These are phyloP conservation scores for Chinchilla lanigera DNA, from an alignment of 2,113 vertebrate species.

Conservation along the genomic window DNA sequence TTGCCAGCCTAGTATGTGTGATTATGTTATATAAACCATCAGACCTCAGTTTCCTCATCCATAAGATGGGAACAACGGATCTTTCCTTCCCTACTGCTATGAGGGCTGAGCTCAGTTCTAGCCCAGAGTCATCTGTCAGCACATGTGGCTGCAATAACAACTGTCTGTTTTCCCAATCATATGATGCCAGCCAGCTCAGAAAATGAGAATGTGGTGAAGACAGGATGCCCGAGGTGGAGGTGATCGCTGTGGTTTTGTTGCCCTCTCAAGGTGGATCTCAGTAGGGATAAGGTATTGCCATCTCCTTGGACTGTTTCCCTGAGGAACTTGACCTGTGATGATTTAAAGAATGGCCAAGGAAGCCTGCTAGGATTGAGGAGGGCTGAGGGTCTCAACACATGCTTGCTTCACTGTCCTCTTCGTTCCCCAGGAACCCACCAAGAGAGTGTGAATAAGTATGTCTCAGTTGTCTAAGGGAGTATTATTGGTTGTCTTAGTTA, in stretches of 20 bases:
- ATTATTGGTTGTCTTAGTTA: neutral
- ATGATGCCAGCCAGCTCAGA: neutral
- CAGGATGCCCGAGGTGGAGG: neutral
- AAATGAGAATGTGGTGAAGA: neutral
- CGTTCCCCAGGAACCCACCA: conserved; percentile 53
- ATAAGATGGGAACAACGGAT: neutral
- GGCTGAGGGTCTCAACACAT: neutral
- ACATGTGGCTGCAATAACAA: neutral
- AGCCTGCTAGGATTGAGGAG: neutral
- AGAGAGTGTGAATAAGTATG: conserved; percentile 32
- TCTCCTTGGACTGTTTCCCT: neutral
- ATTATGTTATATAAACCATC: neutral
- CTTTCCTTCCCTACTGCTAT: neutral
- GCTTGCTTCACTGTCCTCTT: neutral
- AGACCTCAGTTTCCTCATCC: neutral
- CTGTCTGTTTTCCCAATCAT: neutral
- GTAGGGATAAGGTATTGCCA: too few relatives aligned
- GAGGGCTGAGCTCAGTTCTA: neutral
- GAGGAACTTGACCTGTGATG: neutral
- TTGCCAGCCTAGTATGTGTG: neutral
- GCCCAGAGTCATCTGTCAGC: neutral
- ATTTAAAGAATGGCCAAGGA: neutral
- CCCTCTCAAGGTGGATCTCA: neutral
- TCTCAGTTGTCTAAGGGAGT: neutral
- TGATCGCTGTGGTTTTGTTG: neutral